A percentile compares a stretch with the other conserved stretches of the same genome.
phyloP scores from a whole-genome alignment of 2,888 invertebrate species.

The Amaurobius ferox region DNA sequence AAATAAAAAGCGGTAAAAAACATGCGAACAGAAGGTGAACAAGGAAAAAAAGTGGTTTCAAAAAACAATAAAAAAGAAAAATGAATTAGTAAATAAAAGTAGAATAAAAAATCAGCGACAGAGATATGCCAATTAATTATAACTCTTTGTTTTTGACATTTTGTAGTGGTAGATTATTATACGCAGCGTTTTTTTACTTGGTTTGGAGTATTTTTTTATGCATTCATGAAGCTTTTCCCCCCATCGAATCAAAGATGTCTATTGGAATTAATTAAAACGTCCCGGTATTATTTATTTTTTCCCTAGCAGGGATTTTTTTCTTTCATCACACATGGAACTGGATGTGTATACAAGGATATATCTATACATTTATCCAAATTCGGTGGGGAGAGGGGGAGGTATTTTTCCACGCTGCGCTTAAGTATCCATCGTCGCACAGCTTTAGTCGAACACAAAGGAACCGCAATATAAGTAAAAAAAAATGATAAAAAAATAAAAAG shows the following conservation, averaged over 20 bases:
- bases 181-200: slow-evolving; percentile 31
- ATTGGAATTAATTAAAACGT: slow-evolving; percentile 71
- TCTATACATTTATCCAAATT: slow-evolving; percentile 42
- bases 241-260: slow-evolving; percentile 66
- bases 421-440: slow-evolving; percentile 40
- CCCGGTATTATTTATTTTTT: slow-evolving; percentile 54
- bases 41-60: slow-evolving; percentile 12
- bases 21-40: neutral
- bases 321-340: slow-evolving; percentile 32
- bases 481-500: slow-evolving; percentile 15
- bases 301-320: slow-evolving; percentile 28
- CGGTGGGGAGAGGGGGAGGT: slow-evolving; percentile 11
- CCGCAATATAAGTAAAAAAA: slow-evolving; percentile 13
- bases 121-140: slow-evolving; percentile 71
- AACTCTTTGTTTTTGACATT: slow-evolving; percentile 68
- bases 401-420: slow-evolving; percentile 29
- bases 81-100: slow-evolving; percentile 15
- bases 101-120: slow-evolving; percentile 59
- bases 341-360: slow-evolving; percentile 31
- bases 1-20: neutral
- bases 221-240: slow-evolving; percentile 35
- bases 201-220: slow-evolving; percentile 19
- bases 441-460: slow-evolving; percentile 40
- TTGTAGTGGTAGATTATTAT: slow-evolving; percentile 65
- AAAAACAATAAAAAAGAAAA: slow-evolving; percentile 10